Percentiles rank a stretch among this genome's conserved stretches.
Conservation (phyloP, 2,888 invertebrate species). For the Coelopa pilipes region DNA sequence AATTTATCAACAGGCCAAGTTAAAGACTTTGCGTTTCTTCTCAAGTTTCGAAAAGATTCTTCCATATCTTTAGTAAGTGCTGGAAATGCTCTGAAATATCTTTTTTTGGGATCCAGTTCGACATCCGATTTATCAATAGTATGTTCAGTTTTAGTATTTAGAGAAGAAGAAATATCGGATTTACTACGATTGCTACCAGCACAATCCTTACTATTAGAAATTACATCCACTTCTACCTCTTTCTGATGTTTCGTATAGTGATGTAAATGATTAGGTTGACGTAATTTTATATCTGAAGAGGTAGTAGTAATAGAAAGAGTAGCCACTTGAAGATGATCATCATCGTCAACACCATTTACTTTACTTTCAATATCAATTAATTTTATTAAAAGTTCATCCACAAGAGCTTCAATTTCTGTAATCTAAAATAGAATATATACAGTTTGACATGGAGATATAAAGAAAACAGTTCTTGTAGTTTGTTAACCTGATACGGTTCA, state of each 20-base stretch:
- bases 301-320: slow-evolving; percentile 27
- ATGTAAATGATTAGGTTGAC: slow-evolving; percentile 23
- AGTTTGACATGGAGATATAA: background rate
- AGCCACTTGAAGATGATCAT: slow-evolving; percentile 42
- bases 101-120: slow-evolving; percentile 73
- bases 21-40: slow-evolving; percentile 54
- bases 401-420: slow-evolving; percentile 84
- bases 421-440: slow-evolving; percentile 65
- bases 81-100: slow-evolving; percentile 83
- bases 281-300: no score
- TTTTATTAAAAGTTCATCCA: slow-evolving; percentile 84
- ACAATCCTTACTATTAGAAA: background rate
- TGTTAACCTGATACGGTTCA: no score
- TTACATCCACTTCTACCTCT: slow-evolving; percentile 21
- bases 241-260: slow-evolving; percentile 33
- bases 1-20: slow-evolving; percentile 58
- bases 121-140: slow-evolving; percentile 31
- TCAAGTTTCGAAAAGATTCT: slow-evolving; percentile 54
- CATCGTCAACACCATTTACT: slow-evolving; percentile 51
- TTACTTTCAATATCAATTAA: slow-evolving; percentile 76
- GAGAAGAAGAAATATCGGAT: no score
- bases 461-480: no score
- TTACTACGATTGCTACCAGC: slow-evolving; percentile 12
- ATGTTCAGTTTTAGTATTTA: no score
- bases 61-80: slow-evolving; percentile 71